phyloP scores from a whole-genome alignment of 1,140 invertebrate genomes.

The Drosophila subobscura region DNA sequence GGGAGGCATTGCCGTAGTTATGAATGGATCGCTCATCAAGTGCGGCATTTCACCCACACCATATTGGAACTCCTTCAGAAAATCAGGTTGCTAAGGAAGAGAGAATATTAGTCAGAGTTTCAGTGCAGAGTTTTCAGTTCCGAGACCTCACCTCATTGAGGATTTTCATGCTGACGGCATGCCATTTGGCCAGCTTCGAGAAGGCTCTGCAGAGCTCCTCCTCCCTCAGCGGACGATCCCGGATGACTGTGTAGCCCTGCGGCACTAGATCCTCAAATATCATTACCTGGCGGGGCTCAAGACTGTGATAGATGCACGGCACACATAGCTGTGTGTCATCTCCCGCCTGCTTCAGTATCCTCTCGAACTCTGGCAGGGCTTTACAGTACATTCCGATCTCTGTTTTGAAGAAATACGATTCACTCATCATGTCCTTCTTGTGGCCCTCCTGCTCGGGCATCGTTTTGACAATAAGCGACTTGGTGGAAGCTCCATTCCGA shows the following conservation, averaged over 20 bases:
- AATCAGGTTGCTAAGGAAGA: constrained; percentile 27
- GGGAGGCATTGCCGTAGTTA: constrained; percentile 17
- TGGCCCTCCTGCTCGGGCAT: constrained; percentile 57
- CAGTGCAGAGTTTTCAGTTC: not conserved
- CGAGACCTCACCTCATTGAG: constrained; percentile 30
- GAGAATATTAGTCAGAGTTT: not conserved
- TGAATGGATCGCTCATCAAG: constrained; percentile 30
- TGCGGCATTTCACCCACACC: constrained; percentile 22
- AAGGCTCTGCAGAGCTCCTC: constrained; percentile 45
- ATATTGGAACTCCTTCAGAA: constrained; percentile 33
- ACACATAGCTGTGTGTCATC: constrained; percentile 44
- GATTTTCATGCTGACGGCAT: constrained; percentile 58
- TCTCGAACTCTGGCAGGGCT: constrained; percentile 54
- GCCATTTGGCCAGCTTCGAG: constrained; percentile 60
- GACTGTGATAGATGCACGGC: constrained; percentile 50
- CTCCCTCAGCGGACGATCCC: constrained; percentile 21
- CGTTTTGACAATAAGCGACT: constrained; percentile 64
- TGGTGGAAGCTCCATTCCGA: not conserved
- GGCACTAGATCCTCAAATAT: constrained; percentile 62
- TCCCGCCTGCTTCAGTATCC: constrained; percentile 37
- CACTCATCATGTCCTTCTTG: constrained; percentile 55
- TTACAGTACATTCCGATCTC: constrained; percentile 61
- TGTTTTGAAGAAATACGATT: constrained; percentile 46
- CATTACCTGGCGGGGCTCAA: constrained; percentile 52
- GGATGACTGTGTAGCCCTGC: constrained; percentile 49